Evolutionary conservation across 2,797 vertebrate genomes (phyloP).

Genomic region (Echeneis naucrates): DNA sequence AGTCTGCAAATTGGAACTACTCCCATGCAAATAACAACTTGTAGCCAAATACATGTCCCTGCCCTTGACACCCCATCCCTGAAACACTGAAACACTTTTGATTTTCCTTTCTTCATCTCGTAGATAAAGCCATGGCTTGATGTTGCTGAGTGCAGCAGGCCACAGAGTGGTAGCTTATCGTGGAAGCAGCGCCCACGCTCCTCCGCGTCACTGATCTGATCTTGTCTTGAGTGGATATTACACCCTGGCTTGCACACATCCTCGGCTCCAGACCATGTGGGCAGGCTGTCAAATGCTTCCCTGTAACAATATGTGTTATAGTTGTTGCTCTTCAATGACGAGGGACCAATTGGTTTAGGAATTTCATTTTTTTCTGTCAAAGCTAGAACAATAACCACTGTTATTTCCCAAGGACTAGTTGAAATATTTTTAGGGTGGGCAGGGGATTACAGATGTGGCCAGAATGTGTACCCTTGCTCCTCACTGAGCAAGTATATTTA

Average conservation of each 20-base stretch:
- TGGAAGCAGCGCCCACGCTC: constrained; percentile 43
- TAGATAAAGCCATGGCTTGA: constrained; percentile 53
- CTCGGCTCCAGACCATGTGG: constrained; percentile 22
- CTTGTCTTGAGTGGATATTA: constrained; percentile 56
- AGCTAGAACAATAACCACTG: too few relatives aligned
- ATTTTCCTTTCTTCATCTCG: constrained; percentile 32
- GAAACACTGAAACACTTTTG: constrained; percentile 45
- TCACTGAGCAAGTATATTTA: too few relatives aligned
- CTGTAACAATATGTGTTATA: constrained; percentile 15
- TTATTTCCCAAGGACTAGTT: too few relatives aligned
- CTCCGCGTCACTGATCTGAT: constrained; percentile 55
- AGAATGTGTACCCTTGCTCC: too few relatives aligned
- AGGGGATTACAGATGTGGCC: too few relatives aligned
- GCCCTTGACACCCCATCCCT: not conserved
- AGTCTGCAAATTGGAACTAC: constrained; percentile 56
- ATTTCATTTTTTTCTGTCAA: too few relatives aligned
- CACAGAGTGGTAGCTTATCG: constrained; percentile 56
- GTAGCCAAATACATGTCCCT: constrained; percentile 12
- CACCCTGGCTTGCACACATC: constrained; percentile 34
- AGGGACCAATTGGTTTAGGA: not conserved
- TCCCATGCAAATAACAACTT: constrained; percentile 56
- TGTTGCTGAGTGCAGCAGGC: constrained; percentile 42
- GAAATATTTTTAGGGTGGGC: too few relatives aligned
- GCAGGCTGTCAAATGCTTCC: constrained; percentile 26
- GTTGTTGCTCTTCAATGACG: constrained; percentile 12